A percentile compares a stretch with the other conserved stretches of the same genome.
Conservation (phyloP, 2,888 invertebrate genomes). For the Ametastegia equiseti region DNA sequence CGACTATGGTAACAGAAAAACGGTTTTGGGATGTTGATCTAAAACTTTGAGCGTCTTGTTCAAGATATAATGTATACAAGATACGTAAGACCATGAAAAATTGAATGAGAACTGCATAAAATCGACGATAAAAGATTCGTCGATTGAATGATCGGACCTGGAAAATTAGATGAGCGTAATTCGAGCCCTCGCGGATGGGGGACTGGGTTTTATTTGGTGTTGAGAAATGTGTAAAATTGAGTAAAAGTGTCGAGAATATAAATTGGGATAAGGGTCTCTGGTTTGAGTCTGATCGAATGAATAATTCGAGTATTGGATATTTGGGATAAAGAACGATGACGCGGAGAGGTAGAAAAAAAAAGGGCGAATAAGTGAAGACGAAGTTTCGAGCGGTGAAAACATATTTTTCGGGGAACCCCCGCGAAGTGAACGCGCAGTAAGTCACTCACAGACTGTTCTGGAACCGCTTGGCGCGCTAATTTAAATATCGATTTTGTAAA, state of each 20-base stretch:
- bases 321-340: background rate
- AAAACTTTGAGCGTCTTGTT: no score
- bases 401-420: slow-evolving; percentile 27
- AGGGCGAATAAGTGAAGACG: background rate
- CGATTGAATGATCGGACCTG: background rate
- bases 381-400: slow-evolving; percentile 10
- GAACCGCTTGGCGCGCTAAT: slow-evolving; percentile 74
- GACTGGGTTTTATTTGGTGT: no score
- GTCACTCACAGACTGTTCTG: slow-evolving; percentile 62
- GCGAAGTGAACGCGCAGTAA: slow-evolving; percentile 32
- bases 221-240: background rate
- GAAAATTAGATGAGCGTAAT: background rate
- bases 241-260: slow-evolving; percentile 5
- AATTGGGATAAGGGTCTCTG: background rate
- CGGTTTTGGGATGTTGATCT: no score
- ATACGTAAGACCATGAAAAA: no score
- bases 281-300: background rate
- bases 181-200: no score
- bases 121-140: no score
- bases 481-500: slow-evolving; percentile 74
- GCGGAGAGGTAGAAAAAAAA: background rate
- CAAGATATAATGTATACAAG: no score
- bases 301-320: background rate
- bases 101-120: no score
- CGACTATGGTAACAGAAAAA: no score